A percentile compares a stretch with the other conserved stretches of the same genome.
Evolutionary conservation across 2,113 vertebrate species (phyloP).

Genomic region (Syngnathoides biaculeatus): DNA sequence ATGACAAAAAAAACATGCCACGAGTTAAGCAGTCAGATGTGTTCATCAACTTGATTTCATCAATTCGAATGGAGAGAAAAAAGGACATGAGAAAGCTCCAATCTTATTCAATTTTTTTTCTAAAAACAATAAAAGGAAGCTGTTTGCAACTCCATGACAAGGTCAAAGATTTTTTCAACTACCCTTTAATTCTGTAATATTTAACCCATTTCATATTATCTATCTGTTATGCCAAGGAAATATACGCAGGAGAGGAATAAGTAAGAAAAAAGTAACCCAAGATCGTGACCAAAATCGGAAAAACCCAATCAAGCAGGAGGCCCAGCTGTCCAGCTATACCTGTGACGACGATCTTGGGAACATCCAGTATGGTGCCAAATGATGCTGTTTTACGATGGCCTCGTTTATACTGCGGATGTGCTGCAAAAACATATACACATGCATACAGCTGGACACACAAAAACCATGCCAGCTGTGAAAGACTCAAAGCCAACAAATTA

Average conservation of each 20-base stretch:
- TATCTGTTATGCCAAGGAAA: conserved; percentile 71
- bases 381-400: conserved; percentile 99
- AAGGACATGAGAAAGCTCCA: conserved; percentile 31
- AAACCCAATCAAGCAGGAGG: conserved; percentile 45
- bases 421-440: conserved; percentile 92
- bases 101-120: conserved; percentile 30
- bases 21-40: conserved; percentile 29
- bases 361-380: conserved; percentile 99
- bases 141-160: conserved; percentile 53
- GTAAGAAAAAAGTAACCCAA: conserved; percentile 33
- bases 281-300: conserved; percentile 36
- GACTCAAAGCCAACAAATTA: conserved; percentile 57
- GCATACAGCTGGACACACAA: conserved; percentile 78
- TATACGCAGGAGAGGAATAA: conserved; percentile 73
- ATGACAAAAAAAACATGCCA: conserved; percentile 23
- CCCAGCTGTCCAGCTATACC: conserved; percentile 81
- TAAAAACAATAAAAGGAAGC: conserved; percentile 11
- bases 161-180: background rate
- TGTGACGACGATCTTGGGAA: conserved; percentile 99
- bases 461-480: conserved; percentile 82
- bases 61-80: conserved; percentile 6
- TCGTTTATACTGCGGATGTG: conserved; percentile 91
- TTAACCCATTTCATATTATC: background rate
- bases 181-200: background rate
- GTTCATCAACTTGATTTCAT: background rate